These are phyloP conservation scores for Lanius ludovicianus DNA, from an alignment of 2,113 vertebrate genomes.

Conservation along the genomic window DNA sequence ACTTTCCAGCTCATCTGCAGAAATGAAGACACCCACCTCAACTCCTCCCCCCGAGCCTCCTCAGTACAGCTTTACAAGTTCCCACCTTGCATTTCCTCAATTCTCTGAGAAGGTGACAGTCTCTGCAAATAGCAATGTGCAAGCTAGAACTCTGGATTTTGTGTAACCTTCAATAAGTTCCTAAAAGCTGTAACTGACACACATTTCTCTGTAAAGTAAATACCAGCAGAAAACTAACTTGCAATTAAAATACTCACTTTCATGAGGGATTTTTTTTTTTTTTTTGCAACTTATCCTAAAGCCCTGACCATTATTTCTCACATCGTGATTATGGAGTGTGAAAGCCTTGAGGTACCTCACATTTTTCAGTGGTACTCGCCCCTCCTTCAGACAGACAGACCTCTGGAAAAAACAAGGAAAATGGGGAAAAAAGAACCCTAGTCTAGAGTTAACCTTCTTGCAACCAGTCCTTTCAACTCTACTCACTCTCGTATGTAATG, in stretches of 20 bases:
- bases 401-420: not conserved
- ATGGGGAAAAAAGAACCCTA: not conserved
- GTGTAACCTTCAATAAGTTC: not conserved
- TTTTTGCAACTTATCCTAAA: not conserved
- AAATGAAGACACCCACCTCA: not conserved
- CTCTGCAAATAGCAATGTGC: not conserved
- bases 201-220: not conserved
- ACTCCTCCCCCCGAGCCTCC: not conserved
- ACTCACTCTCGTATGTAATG: accelerated
- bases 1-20: not conserved
- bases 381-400: not conserved
- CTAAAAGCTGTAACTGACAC: not conserved
- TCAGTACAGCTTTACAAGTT: not conserved
- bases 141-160: not conserved
- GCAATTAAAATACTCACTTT: not conserved
- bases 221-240: not conserved
- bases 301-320: not conserved
- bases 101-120: not conserved
- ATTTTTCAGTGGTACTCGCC: not conserved
- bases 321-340: not conserved
- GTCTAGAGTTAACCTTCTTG: not conserved
- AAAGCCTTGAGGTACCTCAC: not conserved
- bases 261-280: not conserved
- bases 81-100: not conserved
- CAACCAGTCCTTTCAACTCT: not conserved